Evolutionary conservation across 2,113 vertebrate species (phyloP).

Genomic region (Seriola quinqueradiata): DNA sequence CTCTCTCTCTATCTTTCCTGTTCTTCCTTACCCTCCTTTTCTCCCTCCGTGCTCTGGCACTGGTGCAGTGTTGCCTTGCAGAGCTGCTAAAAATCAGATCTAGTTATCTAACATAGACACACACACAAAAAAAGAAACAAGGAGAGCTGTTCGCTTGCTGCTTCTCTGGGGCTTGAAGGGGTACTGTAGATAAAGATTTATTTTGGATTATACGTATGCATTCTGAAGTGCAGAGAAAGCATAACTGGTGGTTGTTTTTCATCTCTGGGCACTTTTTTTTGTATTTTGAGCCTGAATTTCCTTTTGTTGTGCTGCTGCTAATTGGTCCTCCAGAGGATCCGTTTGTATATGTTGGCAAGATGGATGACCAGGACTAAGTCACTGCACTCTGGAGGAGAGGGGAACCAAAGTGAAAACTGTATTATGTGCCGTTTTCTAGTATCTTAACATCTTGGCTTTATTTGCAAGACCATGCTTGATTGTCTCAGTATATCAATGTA

Average conservation of each 20-base stretch:
- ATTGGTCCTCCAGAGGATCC: conserved; percentile 75
- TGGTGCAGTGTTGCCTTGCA: conserved; percentile 80
- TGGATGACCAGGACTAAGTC: conserved; percentile 67
- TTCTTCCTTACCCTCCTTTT: conserved; percentile 58
- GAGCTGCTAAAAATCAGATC: conserved; percentile 71
- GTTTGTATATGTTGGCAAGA: conserved; percentile 69
- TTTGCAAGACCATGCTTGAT: conserved; percentile 10
- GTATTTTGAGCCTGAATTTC: conserved; percentile 52
- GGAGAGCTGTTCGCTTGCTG: conserved; percentile 49
- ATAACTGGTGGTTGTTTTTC: conserved; percentile 47
- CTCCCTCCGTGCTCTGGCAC: conserved; percentile 56
- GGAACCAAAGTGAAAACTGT: conserved; percentile 48
- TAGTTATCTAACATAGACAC: conserved; percentile 74
- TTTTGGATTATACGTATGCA: conserved; percentile 24
- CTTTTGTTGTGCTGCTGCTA: conserved; percentile 65
- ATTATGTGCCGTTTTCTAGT: neutral
- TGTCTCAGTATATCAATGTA: neutral
- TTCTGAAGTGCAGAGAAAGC: conserved; percentile 40
- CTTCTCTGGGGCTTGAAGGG: conserved; percentile 40
- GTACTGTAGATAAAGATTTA: conserved; percentile 25
- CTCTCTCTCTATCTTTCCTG: conserved; percentile 4
- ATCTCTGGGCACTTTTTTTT: conserved; percentile 32
- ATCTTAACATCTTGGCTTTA: conserved; percentile 14
- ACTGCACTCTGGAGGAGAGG: conserved; percentile 51
- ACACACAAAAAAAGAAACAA: conserved; percentile 48